phyloP scores from a whole-genome alignment of 2,797 vertebrate genomes.

The Falco biarmicus region DNA sequence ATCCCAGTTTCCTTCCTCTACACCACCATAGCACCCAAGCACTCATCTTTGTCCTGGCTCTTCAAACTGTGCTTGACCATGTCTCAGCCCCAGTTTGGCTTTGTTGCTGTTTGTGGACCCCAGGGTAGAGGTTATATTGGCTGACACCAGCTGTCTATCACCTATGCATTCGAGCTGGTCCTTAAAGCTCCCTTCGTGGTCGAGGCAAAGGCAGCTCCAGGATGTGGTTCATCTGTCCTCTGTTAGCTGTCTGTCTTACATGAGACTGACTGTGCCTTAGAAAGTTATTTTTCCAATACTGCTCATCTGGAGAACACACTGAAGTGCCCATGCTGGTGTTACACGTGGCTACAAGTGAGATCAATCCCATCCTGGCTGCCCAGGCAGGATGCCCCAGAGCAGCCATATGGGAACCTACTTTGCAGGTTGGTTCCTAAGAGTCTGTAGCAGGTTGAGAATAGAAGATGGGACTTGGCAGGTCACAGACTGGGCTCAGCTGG shows the following conservation, averaged over 20 bases:
- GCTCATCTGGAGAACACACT: background rate
- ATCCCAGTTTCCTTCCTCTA: too few relatives aligned
- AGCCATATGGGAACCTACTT: fast-evolving
- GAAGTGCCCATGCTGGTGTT: background rate
- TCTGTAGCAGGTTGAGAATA: background rate
- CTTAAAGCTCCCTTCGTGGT: background rate
- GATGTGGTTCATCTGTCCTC: background rate
- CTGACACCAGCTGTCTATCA: background rate
- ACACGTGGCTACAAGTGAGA: background rate
- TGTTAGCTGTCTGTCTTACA: background rate
- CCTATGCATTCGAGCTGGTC: background rate
- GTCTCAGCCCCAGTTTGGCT: background rate
- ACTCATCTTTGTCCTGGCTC: background rate
- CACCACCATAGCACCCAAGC: background rate
- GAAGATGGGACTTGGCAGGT: background rate
- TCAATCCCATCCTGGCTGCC: background rate
- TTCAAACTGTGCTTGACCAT: background rate
- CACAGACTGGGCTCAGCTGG: background rate
- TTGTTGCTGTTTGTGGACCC: background rate
- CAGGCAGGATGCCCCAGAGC: background rate
- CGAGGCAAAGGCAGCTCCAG: background rate
- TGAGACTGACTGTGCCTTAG: background rate
- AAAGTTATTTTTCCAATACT: background rate
- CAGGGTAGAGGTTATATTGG: fast-evolving
- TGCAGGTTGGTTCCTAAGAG: background rate